A percentile compares a stretch with the other conserved stretches of the same genome.
These are phyloP conservation scores for Aplysia californica DNA, from an alignment of 1,140 invertebrate species.

Conservation along the genomic window DNA sequence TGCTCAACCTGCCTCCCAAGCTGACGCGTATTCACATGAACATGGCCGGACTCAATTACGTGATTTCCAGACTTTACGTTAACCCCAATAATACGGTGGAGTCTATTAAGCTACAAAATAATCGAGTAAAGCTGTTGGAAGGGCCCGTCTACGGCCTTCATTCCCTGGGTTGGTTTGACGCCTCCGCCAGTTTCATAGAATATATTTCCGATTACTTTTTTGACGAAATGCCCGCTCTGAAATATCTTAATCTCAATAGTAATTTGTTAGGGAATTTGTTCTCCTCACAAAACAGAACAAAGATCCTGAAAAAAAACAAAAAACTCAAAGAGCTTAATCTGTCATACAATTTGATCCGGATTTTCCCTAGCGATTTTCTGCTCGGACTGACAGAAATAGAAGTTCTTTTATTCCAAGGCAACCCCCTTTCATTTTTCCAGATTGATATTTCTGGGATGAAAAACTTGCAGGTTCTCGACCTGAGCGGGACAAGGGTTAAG, in stretches of 20 bases:
- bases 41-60: conserved; percentile 20
- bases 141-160: conserved; percentile 30
- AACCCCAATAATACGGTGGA: conserved; percentile 6
- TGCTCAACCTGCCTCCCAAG: conserved; percentile 24
- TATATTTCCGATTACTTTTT: conserved; percentile 29
- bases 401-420: conserved; percentile 27
- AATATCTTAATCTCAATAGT: conserved; percentile 2
- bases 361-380: conserved; percentile 13
- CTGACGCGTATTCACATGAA: conserved; percentile 6
- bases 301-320: conserved; percentile 7
- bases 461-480: conserved; percentile 23
- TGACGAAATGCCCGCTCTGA: not conserved
- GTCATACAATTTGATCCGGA: conserved; percentile 32
- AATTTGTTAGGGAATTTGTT: conserved; percentile 24
- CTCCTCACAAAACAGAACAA: not conserved
- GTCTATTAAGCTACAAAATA: conserved; percentile 6
- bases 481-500: conserved; percentile 29
- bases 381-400: conserved; percentile 8
- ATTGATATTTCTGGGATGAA: conserved; percentile 27
- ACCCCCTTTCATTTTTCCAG: conserved; percentile 21
- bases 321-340: conserved; percentile 33
- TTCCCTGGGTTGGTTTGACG: conserved; percentile 4
- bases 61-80: not conserved
- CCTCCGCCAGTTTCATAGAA: conserved; percentile 17
- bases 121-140: conserved; percentile 4